Evolutionary conservation across 2,113 vertebrate genomes (phyloP).

Genomic region (Chionomys nivalis): DNA sequence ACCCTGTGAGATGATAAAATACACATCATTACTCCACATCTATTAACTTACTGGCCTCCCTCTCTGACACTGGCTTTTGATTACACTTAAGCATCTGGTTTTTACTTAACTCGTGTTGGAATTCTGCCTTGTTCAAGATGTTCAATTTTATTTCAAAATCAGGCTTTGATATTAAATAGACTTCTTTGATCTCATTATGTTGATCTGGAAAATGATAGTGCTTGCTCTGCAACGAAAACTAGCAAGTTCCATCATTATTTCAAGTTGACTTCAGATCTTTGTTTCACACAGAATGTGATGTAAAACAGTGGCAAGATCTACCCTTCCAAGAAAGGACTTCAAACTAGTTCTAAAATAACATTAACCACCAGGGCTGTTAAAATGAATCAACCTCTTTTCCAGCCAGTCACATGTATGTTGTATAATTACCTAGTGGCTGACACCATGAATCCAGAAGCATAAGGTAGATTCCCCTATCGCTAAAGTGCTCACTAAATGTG

Average conservation of each 20-base stretch:
- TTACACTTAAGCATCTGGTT: constrained; percentile 14
- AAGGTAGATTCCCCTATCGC: background rate
- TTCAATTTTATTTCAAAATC: constrained; percentile 46
- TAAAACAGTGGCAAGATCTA: background rate
- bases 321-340: constrained; percentile 4
- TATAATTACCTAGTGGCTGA: background rate
- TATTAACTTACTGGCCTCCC: constrained; percentile 13
- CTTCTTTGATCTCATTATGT: constrained; percentile 47
- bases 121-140: constrained; percentile 5
- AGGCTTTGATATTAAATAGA: background rate
- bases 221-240: background rate
- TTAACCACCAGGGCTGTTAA: background rate
- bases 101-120: constrained; percentile 2
- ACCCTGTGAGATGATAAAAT: background rate
- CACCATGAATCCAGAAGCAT: background rate
- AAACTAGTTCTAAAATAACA: background rate
- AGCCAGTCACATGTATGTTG: background rate
- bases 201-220: constrained; percentile 4
- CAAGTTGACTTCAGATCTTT: constrained; percentile 46
- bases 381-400: background rate
- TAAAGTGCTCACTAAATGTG: background rate
- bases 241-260: constrained; percentile 37
- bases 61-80: constrained; percentile 27
- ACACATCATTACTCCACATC: constrained; percentile 3
- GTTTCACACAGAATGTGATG: background rate